phyloP scores from a whole-genome alignment of 2,888 invertebrate species.

The Magallana nippona region DNA sequence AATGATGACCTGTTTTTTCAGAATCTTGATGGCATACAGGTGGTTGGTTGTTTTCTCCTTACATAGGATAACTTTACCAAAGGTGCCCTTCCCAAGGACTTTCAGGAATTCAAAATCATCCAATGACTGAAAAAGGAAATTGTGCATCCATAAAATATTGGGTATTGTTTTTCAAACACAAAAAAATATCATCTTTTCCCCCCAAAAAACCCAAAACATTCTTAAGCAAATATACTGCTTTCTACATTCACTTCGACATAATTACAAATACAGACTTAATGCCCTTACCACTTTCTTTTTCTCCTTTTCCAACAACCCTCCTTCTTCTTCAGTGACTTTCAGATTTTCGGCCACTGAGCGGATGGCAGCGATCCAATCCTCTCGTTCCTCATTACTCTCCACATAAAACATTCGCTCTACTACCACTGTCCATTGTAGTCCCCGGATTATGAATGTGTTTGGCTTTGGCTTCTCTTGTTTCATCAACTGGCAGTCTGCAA shows the following conservation, averaged over 20 bases:
- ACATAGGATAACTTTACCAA: constrained; percentile 98
- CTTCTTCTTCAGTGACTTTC: constrained; percentile 71
- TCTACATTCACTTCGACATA: neutral
- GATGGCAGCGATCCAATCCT: constrained; percentile 93
- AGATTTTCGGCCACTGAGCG: constrained; percentile 83
- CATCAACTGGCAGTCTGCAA: constrained; percentile 94
- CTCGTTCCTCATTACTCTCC: constrained; percentile 89
- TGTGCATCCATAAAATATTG: too few relatives aligned
- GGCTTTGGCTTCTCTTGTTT: constrained; percentile 96
- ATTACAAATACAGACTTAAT: neutral
- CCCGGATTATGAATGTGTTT: constrained; percentile 97
- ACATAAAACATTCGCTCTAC: constrained; percentile 99
- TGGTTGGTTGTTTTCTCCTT: constrained; percentile 95
- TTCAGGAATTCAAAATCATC: constrained; percentile 99
- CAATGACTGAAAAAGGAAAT: constrained; percentile 81
- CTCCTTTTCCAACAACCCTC: constrained; percentile 54
- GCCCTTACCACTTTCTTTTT: constrained; percentile 69
- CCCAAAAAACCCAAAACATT: too few relatives aligned
- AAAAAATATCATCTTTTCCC: too few relatives aligned
- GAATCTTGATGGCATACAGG: constrained; percentile 98
- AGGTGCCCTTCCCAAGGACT: constrained; percentile 98
- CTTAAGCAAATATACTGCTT: neutral
- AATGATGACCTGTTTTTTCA: constrained; percentile 98
- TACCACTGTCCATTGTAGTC: constrained; percentile 97
- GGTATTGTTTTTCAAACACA: too few relatives aligned